Conservation (phyloP, 30 jellyfish, hydroid and myxozoan species). For the Haliclystus octoradiatus region DNA sequence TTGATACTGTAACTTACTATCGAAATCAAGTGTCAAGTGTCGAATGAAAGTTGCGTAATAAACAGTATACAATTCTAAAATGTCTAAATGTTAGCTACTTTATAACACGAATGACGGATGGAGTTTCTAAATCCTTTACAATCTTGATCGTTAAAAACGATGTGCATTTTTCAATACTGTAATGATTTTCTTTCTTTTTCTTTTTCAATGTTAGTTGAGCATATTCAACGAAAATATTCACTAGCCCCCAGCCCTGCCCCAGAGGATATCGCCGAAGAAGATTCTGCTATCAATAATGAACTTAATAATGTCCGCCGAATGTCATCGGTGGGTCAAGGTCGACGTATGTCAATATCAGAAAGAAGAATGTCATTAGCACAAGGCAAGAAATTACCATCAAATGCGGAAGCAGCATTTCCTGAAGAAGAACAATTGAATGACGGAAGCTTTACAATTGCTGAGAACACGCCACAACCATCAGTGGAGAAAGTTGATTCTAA, state of each 20-base stretch:
- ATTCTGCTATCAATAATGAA: background rate
- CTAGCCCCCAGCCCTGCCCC: background rate
- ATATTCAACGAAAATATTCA: background rate
- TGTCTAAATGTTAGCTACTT: no score
- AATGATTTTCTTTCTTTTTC: no score
- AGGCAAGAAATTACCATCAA: conserved; percentile 12
- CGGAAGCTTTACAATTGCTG: background rate
- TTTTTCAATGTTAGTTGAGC: background rate
- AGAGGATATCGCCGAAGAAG: background rate
- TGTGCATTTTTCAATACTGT: no score
- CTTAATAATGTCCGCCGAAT: background rate
- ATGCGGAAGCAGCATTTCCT: conserved; percentile 1
- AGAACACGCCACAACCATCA: background rate
- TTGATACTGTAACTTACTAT: no score
- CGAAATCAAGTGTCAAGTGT: no score
- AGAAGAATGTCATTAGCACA: conserved; percentile 8
- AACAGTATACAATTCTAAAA: no score
- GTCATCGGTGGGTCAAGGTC: background rate
- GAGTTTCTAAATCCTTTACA: no score
- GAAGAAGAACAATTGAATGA: background rate
- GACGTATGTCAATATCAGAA: background rate
- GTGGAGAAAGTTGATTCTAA: background rate
- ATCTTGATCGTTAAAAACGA: no score
- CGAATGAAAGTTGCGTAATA: no score
- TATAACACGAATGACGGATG: no score